Evolutionary conservation across 2,888 invertebrate species (phyloP).

Genomic region (Dasysyrphus albostriatus): DNA sequence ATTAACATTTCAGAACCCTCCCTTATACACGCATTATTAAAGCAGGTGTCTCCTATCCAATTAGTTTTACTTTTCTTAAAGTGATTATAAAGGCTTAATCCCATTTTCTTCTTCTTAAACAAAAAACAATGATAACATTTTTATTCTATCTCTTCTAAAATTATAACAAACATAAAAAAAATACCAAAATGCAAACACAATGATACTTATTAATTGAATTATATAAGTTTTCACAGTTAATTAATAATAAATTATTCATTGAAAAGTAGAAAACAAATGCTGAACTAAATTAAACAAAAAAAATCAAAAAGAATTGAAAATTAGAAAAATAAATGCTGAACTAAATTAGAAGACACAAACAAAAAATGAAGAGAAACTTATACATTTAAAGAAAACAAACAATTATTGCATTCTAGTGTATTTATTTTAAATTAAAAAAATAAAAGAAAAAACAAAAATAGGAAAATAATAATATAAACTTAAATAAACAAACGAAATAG

Average conservation of each 20-base stretch:
- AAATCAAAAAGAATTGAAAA: conserved; percentile 50
- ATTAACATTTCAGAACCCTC: conserved; percentile 1
- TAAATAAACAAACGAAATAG: conserved; percentile 62
- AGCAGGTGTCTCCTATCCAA: conserved; percentile 8
- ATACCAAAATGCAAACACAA: conserved; percentile 67
- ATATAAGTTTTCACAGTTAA: conserved; percentile 68
- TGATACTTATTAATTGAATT: conserved; percentile 76
- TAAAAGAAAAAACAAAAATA: conserved; percentile 36
- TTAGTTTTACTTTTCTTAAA: background rate
- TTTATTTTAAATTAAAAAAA: conserved; percentile 65
- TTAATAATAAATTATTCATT: conserved; percentile 57
- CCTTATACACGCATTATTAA: background rate
- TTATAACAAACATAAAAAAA: conserved; percentile 42
- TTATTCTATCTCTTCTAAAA: conserved; percentile 70
- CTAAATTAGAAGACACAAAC: conserved; percentile 53
- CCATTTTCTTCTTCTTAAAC: conserved; percentile 72
- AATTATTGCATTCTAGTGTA: conserved; percentile 70
- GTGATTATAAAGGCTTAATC: conserved; percentile 35
- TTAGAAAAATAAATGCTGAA: conserved; percentile 72
- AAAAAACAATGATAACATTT: conserved; percentile 42
- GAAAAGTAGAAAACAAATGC: conserved; percentile 44
- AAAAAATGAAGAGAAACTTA: conserved; percentile 48
- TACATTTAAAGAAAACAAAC: conserved; percentile 57
- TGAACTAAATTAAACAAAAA: conserved; percentile 45
- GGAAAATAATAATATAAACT: conserved; percentile 44